Evolutionary conservation across 2,888 invertebrate species (phyloP), one percentile per base, ranked within the genome.

Genomic region (Fabriciana adippe): DNA sequence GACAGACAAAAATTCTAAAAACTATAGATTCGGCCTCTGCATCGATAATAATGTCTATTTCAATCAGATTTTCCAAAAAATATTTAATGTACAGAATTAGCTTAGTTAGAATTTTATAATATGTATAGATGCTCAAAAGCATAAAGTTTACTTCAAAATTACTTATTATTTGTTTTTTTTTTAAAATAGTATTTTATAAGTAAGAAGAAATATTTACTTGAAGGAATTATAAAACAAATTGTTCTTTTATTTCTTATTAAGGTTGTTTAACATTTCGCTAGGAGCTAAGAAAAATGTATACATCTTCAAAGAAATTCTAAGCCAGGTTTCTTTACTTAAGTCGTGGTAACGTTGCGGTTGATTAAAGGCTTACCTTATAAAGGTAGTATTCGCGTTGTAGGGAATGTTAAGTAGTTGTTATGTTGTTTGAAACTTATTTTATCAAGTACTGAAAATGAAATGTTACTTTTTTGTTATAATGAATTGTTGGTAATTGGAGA

Each of bases 341-440:
- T 48, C 35, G 35, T 18, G 61, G 31, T 41, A 61, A 61, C 61
- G 15, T 61, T 61, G 61, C 16, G 61, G 61, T 61, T 61, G 61
- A 61, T 61, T 61, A 61, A 53, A 61, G 61, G 61, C 61, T 61
- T 51, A 61, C 51, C 51, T 50, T 51, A 61, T 61, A 61, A 61
- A 51, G 61, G 61, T 51, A 50, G 51, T 61, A 61, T 61, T 61
- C 50, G 35, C 35, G 18, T 51, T 61, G 51, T 61, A 61, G 35
- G 18, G 50, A 61, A 61, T 61, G 51, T 61, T 61, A 61, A 61
- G 50, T 51, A 61, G 61, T 35, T 51, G 61, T 61, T 61, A 50
- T 26, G 3, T 51, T 61, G 61, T 61, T 51, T 61, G 51, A 18
- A 41, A 50, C 50, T 50, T 51, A 35, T 51, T 61, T 51, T 61